Evolutionary conservation across 2,113 vertebrate species (phyloP), one percentile per base, ranked within the genome.

Genomic region (Cinclus mexicanus): DNA sequence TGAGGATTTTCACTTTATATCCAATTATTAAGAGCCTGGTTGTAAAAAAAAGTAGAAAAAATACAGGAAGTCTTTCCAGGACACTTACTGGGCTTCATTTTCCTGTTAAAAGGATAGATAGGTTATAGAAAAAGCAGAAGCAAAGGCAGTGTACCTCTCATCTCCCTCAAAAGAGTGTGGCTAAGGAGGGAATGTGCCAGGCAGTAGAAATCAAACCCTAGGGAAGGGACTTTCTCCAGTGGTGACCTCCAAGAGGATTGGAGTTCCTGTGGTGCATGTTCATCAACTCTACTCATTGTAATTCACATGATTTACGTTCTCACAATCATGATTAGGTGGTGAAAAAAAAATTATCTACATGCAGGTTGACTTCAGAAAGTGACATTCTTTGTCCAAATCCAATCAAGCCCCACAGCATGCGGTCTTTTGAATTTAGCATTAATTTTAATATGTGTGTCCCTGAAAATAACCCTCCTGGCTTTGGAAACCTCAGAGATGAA

Each of bases 341-440:
- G 71, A 26, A 89, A 95, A 95, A 91, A 91, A 94, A 83, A 86
- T 16, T 1, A 82, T 93, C 47, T 63, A 86, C 64, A n/a, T 5
- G 9, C 7, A 6, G 44, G 68, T 59, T 90, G 85, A 86, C 87
- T 97, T 95, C 68, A 88, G 90, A 94, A 95, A 94, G 63, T 3
- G 4, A 90, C 71, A 52, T 83, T 95, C 87, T 96, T 93, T 80
- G 93, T 95, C 79, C 95, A 88, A 88, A 91, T 88, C 92, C 79
- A 96, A 90, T 96, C 95, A 96, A 95, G 92, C 47, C 80, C 82
- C 55, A 0, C n/a, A 4, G 82, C 82, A 80, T 87, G 95, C 24
- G 39, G 75, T 56, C 64, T 42, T 95, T 96, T 88, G 91, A 75
- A 91, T 94, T 95, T 93, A 93, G 68, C 84, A 92, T 96, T 93